Evolutionary conservation across 2,797 vertebrate genomes (phyloP).

Genomic region (Borostomias antarcticus): DNA sequence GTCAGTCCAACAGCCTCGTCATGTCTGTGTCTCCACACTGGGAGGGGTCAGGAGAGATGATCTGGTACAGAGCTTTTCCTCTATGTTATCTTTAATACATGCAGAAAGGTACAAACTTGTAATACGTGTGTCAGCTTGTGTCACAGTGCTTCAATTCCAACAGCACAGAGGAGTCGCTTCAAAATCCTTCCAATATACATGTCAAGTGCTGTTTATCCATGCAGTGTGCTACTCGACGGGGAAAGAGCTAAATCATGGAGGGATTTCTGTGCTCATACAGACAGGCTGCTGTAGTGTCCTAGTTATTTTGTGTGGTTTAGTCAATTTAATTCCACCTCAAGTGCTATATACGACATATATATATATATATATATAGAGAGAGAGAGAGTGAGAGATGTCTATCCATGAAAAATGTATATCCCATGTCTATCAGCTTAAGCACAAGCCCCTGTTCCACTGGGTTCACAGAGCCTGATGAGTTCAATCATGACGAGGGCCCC

Average conservation of each 20-base stretch:
- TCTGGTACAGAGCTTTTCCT: too few species aligned
- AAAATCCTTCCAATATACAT: too few species aligned
- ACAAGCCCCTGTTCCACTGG: conserved; percentile 27
- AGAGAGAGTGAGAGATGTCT: too few species aligned
- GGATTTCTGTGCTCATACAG: conserved; percentile 32
- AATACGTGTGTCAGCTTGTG: too few species aligned
- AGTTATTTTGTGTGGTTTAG: conserved; percentile 38
- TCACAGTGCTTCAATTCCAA: too few species aligned
- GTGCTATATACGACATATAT: too few species aligned
- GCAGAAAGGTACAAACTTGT: too few species aligned
- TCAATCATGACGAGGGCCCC: conserved; percentile 52
- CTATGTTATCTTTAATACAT: too few species aligned
- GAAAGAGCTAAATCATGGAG: conserved; percentile 50
- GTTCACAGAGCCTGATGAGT: conserved; percentile 56
- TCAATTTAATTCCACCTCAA: conserved; percentile 25
- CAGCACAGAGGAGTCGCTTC: too few species aligned
- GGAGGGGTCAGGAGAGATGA: not conserved
- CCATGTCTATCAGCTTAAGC: conserved; percentile 46
- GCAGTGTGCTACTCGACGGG: conserved; percentile 58
- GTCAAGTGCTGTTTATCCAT: conserved; percentile 66
- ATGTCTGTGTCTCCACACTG: conserved; percentile 30
- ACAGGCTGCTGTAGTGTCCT: conserved; percentile 42
- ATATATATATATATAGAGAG: conserved; percentile 10
- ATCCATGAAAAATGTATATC: too few species aligned
- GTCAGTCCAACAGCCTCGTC: conserved; percentile 45